These are phyloP conservation scores for Druon quercuslanigerum DNA, from an alignment of 1,140 invertebrate species.

Conservation along the genomic window DNA sequence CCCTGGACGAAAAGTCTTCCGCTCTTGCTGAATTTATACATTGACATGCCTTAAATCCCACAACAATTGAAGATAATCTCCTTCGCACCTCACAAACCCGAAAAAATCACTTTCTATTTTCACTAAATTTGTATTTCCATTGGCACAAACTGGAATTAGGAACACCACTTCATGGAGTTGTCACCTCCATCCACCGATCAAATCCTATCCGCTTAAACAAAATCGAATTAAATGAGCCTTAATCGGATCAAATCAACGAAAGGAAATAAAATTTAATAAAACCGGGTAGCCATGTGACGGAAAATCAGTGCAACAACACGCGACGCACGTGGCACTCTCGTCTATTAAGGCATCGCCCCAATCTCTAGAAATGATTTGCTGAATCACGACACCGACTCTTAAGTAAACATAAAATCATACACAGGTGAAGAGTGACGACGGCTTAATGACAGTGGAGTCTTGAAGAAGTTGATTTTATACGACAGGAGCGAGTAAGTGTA, in stretches of 20 bases:
- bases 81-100: neutral
- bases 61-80: neutral
- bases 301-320: neutral
- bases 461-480: neutral
- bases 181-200: too few relatives aligned
- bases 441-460: neutral
- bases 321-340: slow-evolving; percentile 11
- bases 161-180: too few relatives aligned
- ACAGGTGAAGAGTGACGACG: slow-evolving; percentile 13
- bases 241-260: neutral
- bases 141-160: too few relatives aligned
- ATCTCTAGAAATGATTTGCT: neutral
- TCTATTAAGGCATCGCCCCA: slow-evolving; percentile 15
- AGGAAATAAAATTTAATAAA: neutral
- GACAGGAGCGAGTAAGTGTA: neutral
- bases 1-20: slow-evolving; percentile 87
- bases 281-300: neutral
- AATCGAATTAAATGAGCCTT: neutral
- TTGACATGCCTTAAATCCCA: slow-evolving; percentile 74
- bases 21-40: slow-evolving; percentile 85
- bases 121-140: too few relatives aligned
- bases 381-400: neutral
- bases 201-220: too few relatives aligned
- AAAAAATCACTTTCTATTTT: neutral
- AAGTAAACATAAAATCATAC: neutral